Conservation (phyloP, 1,140 invertebrate species). For the Zelostemma sp. region DNA sequence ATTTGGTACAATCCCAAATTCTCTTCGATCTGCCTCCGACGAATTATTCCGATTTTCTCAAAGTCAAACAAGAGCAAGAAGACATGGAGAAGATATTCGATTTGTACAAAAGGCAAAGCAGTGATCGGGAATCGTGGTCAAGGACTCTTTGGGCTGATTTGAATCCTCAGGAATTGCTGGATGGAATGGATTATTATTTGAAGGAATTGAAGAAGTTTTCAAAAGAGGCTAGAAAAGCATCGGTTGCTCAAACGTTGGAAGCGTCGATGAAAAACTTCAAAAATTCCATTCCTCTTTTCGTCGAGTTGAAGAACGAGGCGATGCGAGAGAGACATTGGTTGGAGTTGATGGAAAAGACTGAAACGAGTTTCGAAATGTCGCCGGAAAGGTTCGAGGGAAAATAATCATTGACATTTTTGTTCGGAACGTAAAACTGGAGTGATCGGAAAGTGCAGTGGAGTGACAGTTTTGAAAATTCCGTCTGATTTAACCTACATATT, state of each 20-base stretch:
- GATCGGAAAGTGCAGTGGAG: too few relatives aligned
- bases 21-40: slow-evolving; percentile 87
- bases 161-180: slow-evolving; percentile 84
- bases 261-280: slow-evolving; percentile 90
- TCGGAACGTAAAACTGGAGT: too few relatives aligned
- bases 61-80: slow-evolving; percentile 80
- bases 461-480: too few relatives aligned
- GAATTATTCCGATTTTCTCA: slow-evolving; percentile 82
- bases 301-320: slow-evolving; percentile 91
- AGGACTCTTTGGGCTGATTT: slow-evolving; percentile 89
- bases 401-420: too few relatives aligned
- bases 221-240: slow-evolving; percentile 70
- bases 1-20: slow-evolving; percentile 84
- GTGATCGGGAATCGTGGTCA: slow-evolving; percentile 83
- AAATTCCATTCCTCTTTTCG: slow-evolving; percentile 87
- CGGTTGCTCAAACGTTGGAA: slow-evolving; percentile 78
- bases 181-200: slow-evolving; percentile 88
- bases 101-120: slow-evolving; percentile 84
- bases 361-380: slow-evolving; percentile 87
- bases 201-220: slow-evolving; percentile 81
- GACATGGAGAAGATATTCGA: slow-evolving; percentile 81
- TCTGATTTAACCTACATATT: too few relatives aligned
- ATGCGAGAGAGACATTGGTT: slow-evolving; percentile 90
- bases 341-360: slow-evolving; percentile 88
- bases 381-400: slow-evolving; percentile 73